These are phyloP conservation scores for Actinia tenebrosa DNA, from an alignment of 64 coral and sea anemone species.

Conservation along the genomic window DNA sequence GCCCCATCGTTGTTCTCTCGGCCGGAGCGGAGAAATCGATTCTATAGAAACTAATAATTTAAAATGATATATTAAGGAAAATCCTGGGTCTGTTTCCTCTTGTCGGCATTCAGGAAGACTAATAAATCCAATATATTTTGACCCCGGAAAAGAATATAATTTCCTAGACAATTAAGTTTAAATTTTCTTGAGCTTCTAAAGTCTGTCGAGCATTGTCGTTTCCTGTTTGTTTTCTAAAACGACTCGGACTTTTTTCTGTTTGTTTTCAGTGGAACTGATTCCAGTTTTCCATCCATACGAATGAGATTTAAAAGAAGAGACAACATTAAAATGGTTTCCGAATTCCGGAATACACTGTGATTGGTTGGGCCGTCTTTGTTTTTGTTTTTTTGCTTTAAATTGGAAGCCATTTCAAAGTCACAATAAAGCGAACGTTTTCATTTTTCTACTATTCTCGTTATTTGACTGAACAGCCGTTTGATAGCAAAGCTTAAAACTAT, in stretches of 20 bases:
- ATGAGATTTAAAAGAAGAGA: not conserved
- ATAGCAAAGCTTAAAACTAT: not conserved
- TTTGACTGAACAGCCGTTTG: not conserved
- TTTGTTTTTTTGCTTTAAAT: not conserved
- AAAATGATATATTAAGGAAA: not conserved
- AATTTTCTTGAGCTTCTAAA: slow-evolving; percentile 10
- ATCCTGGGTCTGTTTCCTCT: not conserved
- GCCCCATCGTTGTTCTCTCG: not conserved
- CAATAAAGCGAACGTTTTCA: not conserved
- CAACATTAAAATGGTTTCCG: not conserved
- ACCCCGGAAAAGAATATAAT: slow-evolving; percentile 13
- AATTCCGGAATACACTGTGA: not conserved
- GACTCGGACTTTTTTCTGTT: too few relatives aligned
- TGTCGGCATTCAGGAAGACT: not conserved
- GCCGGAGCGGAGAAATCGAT: not conserved
- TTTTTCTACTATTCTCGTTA: not conserved
- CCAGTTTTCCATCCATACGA: too few relatives aligned
- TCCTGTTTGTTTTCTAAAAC: not conserved
- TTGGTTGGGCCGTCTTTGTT: not conserved
- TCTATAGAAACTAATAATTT: not conserved
- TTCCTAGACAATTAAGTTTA: not conserved
- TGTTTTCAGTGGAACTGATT: too few relatives aligned
- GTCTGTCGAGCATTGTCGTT: not conserved
- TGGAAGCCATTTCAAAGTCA: not conserved
- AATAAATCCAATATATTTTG: slow-evolving; percentile 10